A percentile compares a stretch with the other conserved stretches of the same genome.
Conservation (phyloP, 2,888 invertebrate species). For the Torymus texanus region DNA sequence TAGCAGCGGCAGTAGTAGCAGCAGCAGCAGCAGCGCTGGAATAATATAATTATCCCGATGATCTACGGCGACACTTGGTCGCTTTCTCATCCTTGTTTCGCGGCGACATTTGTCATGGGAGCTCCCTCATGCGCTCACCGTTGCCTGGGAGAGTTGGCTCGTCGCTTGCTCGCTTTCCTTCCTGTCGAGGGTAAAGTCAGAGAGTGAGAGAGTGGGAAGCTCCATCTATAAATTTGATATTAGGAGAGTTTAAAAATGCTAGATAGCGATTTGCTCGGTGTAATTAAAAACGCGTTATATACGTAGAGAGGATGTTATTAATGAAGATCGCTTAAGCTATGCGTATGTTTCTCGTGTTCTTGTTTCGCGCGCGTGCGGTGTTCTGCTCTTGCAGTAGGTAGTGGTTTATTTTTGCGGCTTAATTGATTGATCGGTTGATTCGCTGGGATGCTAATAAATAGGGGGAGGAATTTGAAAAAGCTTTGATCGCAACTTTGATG, state of each 20-base stretch:
- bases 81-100: constrained; percentile 54
- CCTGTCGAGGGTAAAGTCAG: constrained; percentile 31
- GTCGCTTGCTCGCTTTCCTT: constrained; percentile 30
- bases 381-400: too few species aligned
- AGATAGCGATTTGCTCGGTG: constrained; percentile 17
- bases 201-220: not conserved
- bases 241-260: too few species aligned
- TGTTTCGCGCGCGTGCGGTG: not conserved
- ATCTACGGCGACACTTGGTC: constrained; percentile 67
- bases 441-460: too few species aligned
- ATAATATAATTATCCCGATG: constrained; percentile 74
- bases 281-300: constrained; percentile 35
- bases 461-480: too few species aligned
- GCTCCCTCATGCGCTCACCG: not conserved
- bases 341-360: not conserved
- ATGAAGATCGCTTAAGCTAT: constrained; percentile 11
- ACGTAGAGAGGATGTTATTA: not conserved
- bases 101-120: constrained; percentile 57
- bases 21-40: constrained; percentile 32
- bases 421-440: too few species aligned
- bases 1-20: too few species aligned
- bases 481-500: too few species aligned
- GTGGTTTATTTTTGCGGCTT: too few species aligned
- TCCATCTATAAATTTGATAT: too few species aligned
- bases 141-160: constrained; percentile 11